These are phyloP conservation scores for Ormyrus rosae DNA, from an alignment of 2,888 invertebrate genomes.

Conservation along the genomic window DNA sequence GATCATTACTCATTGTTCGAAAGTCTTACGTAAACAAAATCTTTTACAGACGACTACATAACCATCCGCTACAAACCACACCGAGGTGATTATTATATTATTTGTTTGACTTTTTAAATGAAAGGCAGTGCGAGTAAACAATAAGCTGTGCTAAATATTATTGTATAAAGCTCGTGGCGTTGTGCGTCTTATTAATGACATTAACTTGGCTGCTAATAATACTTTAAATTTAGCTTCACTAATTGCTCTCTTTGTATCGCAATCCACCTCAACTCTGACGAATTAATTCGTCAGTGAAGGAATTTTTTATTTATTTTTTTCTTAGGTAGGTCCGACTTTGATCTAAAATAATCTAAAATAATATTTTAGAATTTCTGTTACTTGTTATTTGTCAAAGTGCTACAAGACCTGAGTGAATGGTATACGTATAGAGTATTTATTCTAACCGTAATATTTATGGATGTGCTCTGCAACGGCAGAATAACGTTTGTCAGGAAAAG, in stretches of 20 bases:
- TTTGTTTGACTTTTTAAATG: constrained; percentile 45
- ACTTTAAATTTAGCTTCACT: constrained; percentile 59
- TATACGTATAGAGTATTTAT: constrained; percentile 5
- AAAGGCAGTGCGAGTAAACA: constrained; percentile 29
- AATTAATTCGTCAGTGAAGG: neutral
- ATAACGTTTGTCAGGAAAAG: constrained; percentile 41
- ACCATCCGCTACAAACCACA: constrained; percentile 93
- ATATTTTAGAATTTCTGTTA: no score
- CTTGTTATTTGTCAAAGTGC: neutral
- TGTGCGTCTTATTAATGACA: constrained; percentile 59
- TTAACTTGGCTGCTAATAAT: constrained; percentile 62
- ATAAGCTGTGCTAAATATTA: constrained; percentile 23
- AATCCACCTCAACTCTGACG: constrained; percentile 16
- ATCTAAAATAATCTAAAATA: no score
- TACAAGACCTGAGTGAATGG: constrained; percentile 18
- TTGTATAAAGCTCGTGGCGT: constrained; percentile 30
- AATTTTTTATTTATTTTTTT: neutral
- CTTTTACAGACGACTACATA: constrained; percentile 91
- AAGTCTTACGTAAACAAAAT: constrained; percentile 17
- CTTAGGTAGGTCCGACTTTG: neutral
- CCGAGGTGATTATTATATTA: constrained; percentile 84
- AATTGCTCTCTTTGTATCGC: constrained; percentile 59
- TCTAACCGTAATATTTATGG: constrained; percentile 30
- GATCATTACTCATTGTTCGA: neutral
- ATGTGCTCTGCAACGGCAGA: constrained; percentile 13